Evolutionary conservation across 2,888 invertebrate genomes (phyloP).

Genomic region (Hypolimnas misippus): DNA sequence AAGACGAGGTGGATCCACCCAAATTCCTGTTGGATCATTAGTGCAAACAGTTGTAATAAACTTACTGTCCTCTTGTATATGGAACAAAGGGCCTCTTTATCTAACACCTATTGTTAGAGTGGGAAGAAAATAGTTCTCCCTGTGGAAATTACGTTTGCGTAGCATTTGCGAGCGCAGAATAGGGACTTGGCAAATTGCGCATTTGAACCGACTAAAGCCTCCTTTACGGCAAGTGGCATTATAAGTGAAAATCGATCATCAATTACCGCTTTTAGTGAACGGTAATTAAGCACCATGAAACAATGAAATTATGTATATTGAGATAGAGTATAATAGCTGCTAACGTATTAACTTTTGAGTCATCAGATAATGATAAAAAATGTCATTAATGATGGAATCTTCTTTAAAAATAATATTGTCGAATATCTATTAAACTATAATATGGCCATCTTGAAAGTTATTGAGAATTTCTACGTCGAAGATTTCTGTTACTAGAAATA

Average conservation of each 20-base stretch:
- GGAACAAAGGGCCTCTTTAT: conserved; percentile 23
- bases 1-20: neutral
- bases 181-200: conserved; percentile 32
- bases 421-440: too few relatives aligned
- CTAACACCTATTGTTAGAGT: conserved; percentile 22
- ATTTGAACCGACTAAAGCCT: conserved; percentile 38
- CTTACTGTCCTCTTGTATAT: conserved; percentile 7
- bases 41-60: conserved; percentile 10
- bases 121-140: conserved; percentile 27
- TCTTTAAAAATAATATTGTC: too few relatives aligned
- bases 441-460: too few relatives aligned
- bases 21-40: conserved; percentile 9
- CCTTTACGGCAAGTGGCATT: conserved; percentile 46
- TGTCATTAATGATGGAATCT: too few relatives aligned
- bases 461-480: too few relatives aligned
- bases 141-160: conserved; percentile 31
- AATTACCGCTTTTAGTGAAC: conserved; percentile 34
- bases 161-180: conserved; percentile 26
- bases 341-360: too few relatives aligned
- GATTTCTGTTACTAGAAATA: too few relatives aligned
- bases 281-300: conserved; percentile 47
- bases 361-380: too few relatives aligned
- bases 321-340: too few relatives aligned
- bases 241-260: conserved; percentile 60
- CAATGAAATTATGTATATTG: conserved; percentile 25